Conservation (phyloP, 2,797 vertebrate genomes). For the Apogon talboti region DNA sequence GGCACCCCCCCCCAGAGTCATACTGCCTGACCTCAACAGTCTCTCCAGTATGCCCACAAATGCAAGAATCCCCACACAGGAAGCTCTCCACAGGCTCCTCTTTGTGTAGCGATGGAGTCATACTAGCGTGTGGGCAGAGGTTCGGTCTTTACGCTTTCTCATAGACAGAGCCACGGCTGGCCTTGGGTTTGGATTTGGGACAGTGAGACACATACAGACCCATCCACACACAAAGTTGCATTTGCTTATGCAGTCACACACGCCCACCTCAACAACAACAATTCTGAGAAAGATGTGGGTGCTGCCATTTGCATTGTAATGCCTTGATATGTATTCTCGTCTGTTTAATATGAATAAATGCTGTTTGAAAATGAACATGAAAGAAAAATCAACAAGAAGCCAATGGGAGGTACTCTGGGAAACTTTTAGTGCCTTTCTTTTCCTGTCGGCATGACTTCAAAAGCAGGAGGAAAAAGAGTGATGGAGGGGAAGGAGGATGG, state of each 20-base stretch:
- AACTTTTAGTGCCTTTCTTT: conserved; percentile 67
- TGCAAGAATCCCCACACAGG: conserved; percentile 78
- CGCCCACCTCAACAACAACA: conserved; percentile 68
- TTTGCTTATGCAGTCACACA: conserved; percentile 56
- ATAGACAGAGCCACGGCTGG: conserved; percentile 47
- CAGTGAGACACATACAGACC: conserved; percentile 63
- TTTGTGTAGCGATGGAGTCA: conserved; percentile 74
- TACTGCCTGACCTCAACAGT: conserved; percentile 67
- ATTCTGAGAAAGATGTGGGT: conserved; percentile 76
- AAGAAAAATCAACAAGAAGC: conserved; percentile 80
- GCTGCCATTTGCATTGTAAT: conserved; percentile 76
- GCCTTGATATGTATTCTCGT: conserved; percentile 76
- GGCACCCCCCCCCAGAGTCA: conserved; percentile 61
- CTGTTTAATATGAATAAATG: conserved; percentile 80
- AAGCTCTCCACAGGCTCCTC: conserved; percentile 75
- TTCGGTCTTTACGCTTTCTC: conserved; percentile 57
- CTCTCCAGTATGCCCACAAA: conserved; percentile 73
- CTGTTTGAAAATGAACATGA: conserved; percentile 81
- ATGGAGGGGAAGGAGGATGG: conserved; percentile 52
- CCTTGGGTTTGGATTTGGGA: conserved; percentile 82
- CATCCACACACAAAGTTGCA: conserved; percentile 31
- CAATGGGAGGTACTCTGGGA: conserved; percentile 76
- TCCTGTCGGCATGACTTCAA: conserved; percentile 85
- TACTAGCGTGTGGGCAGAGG: conserved; percentile 69
- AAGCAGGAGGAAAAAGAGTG: conserved; percentile 49